phyloP scores from a whole-genome alignment of 2,113 vertebrate genomes.

The Psittacus erithacus region DNA sequence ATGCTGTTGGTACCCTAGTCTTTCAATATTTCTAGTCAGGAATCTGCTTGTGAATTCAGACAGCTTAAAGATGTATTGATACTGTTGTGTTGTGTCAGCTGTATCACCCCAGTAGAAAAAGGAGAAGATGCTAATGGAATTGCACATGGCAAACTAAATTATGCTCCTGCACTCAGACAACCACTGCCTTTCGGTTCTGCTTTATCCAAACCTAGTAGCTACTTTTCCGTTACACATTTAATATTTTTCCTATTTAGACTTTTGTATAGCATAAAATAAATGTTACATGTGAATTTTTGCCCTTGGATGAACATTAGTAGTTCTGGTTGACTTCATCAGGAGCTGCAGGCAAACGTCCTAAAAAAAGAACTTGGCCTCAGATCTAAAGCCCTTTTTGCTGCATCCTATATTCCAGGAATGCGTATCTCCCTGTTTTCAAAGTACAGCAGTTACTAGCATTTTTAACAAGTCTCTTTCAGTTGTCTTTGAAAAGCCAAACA shows the following conservation, averaged over 20 bases:
- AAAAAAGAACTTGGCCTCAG: slow-evolving; percentile 10
- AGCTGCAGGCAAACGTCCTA: slow-evolving; percentile 12
- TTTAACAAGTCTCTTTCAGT: not conserved
- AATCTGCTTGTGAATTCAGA: not conserved
- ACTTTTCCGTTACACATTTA: not conserved
- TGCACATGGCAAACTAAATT: not conserved
- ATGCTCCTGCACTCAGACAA: not conserved
- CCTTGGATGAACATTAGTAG: not conserved
- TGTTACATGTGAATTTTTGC: slow-evolving; percentile 29
- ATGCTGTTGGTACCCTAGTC: not conserved
- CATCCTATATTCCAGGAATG: not conserved
- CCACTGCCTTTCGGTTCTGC: not conserved
- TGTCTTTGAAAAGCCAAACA: not conserved
- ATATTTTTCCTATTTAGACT: not conserved
- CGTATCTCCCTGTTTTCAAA: not conserved
- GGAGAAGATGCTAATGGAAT: not conserved
- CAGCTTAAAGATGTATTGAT: not conserved
- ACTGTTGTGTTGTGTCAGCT: not conserved
- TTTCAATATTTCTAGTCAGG: not conserved
- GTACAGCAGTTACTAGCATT: not conserved
- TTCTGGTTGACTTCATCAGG: slow-evolving; percentile 22
- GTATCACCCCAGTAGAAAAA: not conserved
- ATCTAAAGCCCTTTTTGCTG: not conserved
- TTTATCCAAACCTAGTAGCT: not conserved
- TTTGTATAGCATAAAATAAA: not conserved